These are phyloP conservation scores for Spicauda simplicius DNA, from an alignment of 2,888 invertebrate genomes.

Conservation along the genomic window DNA sequence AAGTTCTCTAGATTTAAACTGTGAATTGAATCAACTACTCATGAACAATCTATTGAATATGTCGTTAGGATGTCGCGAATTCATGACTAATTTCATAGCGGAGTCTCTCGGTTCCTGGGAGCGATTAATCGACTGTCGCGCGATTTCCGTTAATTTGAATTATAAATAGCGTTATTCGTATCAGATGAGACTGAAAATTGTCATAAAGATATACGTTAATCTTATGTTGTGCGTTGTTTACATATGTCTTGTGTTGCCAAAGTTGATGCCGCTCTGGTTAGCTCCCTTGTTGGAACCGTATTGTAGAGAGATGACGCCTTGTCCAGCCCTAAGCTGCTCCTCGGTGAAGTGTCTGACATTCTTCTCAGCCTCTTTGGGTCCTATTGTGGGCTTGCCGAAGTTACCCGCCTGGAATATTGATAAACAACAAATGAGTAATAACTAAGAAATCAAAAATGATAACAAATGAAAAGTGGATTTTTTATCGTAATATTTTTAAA, in stretches of 20 bases:
- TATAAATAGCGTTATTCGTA: conserved; percentile 7
- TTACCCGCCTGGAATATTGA: conserved; percentile 87
- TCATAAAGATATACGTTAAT: conserved; percentile 20
- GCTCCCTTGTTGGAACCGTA: conserved; percentile 99
- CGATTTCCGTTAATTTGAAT: conserved; percentile 7
- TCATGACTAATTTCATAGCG: not conserved
- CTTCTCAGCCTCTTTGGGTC: conserved; percentile 98
- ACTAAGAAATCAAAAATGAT: too few relatives aligned
- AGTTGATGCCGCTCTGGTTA: conserved; percentile 97
- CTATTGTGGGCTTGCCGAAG: conserved; percentile 94
- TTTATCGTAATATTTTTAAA: too few relatives aligned
- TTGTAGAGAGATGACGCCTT: conserved; percentile 96
- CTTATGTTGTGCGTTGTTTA: conserved; percentile 68
- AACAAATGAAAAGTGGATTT: too few relatives aligned
- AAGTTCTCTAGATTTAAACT: not conserved
- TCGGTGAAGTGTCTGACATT: conserved; percentile 97
- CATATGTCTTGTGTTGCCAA: conserved; percentile 99
- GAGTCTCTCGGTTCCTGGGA: not conserved
- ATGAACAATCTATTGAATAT: conserved; percentile 16
- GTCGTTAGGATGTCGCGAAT: not conserved
- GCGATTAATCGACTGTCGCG: not conserved
- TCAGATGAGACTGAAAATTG: conserved; percentile 17
- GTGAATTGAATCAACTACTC: not conserved
- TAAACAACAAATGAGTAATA: not conserved
- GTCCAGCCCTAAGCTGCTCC: conserved; percentile 96